Conservation (phyloP, 2,113 vertebrate genomes). For the Varanus komodoensis region DNA sequence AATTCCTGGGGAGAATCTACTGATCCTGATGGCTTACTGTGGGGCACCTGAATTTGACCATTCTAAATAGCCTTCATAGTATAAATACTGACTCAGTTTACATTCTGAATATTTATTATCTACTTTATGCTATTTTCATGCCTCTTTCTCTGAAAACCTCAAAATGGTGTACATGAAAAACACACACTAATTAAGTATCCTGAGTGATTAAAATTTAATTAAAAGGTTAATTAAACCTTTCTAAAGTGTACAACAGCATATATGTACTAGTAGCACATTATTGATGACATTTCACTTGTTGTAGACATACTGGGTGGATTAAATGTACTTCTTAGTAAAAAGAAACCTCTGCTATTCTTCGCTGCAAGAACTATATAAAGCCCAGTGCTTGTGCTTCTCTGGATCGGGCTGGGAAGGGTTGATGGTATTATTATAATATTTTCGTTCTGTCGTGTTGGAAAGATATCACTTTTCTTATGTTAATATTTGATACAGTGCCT, state of each 20-base stretch:
- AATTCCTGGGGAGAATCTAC: not conserved
- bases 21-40: not conserved
- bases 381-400: not conserved
- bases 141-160: not conserved
- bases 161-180: not conserved
- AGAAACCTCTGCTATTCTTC: not conserved
- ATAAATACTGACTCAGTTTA: not conserved
- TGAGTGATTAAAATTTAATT: not conserved
- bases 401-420: not conserved
- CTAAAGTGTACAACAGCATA: not conserved
- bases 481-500: not conserved
- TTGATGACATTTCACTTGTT: not conserved
- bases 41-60: not conserved
- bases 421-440: not conserved
- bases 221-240: not conserved
- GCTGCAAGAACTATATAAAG: not conserved
- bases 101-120: not conserved
- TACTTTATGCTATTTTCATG: not conserved
- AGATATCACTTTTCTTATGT: not conserved
- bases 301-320: not conserved
- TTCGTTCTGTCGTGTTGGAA: not conserved
- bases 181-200: not conserved
- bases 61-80: not conserved
- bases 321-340: not conserved
- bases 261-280: not conserved